These are phyloP conservation scores for Podarcis lilfordi DNA, from an alignment of 2,797 vertebrate genomes.

Conservation along the genomic window DNA sequence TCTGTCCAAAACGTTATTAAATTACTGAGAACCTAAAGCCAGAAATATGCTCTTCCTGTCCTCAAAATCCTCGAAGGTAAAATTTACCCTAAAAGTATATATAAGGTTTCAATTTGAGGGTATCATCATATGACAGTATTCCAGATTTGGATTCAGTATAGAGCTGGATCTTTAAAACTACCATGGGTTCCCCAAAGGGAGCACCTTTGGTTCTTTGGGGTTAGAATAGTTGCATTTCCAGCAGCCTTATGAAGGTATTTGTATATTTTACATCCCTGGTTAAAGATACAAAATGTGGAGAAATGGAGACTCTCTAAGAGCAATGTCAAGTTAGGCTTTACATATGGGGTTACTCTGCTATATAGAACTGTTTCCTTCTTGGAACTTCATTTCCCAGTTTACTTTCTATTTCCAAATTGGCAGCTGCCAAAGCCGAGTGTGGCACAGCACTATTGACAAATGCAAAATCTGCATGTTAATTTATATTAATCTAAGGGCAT, in stretches of 20 bases:
- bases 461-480: neutral
- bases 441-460: neutral
- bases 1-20: neutral
- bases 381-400: neutral
- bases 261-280: neutral
- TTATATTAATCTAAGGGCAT: neutral
- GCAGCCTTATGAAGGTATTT: neutral
- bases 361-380: neutral
- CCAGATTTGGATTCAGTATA: neutral
- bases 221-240: neutral
- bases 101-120: neutral
- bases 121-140: neutral
- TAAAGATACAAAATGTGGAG: neutral
- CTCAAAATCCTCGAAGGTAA: neutral
- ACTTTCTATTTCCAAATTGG: neutral
- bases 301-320: neutral
- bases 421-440: neutral
- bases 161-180: neutral
- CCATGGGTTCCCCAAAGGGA: neutral
- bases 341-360: neutral
- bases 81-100: neutral
- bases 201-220: neutral
- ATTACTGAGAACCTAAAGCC: neutral
- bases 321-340: neutral
- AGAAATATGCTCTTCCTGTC: neutral